phyloP scores from a whole-genome alignment of 2,888 invertebrate genomes.

The Subacronicta megacephala region DNA sequence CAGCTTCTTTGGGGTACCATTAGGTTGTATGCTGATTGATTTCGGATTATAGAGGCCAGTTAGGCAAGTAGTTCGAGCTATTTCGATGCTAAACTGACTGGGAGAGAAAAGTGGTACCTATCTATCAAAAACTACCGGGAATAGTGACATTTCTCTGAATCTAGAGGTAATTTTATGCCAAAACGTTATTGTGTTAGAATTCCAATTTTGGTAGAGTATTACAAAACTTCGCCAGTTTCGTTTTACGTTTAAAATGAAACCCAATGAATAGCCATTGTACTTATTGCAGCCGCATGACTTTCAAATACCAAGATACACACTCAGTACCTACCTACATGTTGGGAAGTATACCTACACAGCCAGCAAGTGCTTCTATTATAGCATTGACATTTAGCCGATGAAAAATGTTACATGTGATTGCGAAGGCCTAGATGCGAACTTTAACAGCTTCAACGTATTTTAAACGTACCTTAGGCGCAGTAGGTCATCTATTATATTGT shows the following conservation, averaged over 20 bases:
- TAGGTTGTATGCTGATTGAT: conserved; percentile 52
- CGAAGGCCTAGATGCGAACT: no score
- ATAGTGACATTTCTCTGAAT: no score
- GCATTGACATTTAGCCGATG: neutral
- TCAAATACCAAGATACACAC: conserved; percentile 37
- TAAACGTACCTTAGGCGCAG: neutral
- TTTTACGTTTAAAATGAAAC: no score
- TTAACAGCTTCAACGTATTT: neutral
- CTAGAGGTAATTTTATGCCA: no score
- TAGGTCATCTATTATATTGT: no score
- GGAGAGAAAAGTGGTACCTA: neutral
- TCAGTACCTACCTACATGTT: no score
- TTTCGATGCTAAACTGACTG: conserved; percentile 17
- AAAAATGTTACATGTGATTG: neutral
- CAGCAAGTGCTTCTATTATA: no score
- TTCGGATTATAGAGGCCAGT: conserved; percentile 33
- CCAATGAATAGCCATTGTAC: neutral
- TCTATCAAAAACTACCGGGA: no score
- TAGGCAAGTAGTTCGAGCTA: conserved; percentile 21
- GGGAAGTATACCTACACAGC: no score
- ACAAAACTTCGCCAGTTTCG: no score
- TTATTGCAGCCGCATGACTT: conserved; percentile 10
- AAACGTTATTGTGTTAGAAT: no score
- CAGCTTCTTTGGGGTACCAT: conserved; percentile 52
- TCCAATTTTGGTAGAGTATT: no score